A percentile compares a stretch with the other conserved stretches of the same genome.
Conservation (phyloP, 2,797 vertebrate species). For the Streptopelia turtur region DNA sequence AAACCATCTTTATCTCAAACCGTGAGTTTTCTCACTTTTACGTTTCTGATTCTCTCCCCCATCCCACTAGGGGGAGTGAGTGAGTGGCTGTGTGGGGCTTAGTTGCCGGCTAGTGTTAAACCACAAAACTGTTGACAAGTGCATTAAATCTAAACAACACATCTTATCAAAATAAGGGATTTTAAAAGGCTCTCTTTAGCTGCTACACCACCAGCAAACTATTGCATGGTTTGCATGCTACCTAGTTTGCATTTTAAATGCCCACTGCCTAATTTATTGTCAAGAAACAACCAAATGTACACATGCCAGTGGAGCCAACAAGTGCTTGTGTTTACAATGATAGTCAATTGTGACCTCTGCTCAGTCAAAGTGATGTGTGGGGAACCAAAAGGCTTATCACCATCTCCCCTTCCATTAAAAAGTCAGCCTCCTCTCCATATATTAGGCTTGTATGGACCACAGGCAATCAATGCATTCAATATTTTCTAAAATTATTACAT, state of each 20-base stretch:
- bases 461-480: background rate
- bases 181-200: background rate
- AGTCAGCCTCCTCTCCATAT: background rate
- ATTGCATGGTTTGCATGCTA: background rate
- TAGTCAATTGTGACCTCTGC: background rate
- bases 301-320: background rate
- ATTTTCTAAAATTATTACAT: background rate
- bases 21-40: no score
- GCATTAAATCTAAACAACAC: background rate
- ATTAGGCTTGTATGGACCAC: background rate
- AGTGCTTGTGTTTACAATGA: background rate
- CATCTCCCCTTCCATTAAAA: background rate
- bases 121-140: background rate
- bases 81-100: no score
- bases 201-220: background rate
- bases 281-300: background rate
- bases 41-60: no score
- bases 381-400: background rate
- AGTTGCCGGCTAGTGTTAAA: no score
- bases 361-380: background rate
- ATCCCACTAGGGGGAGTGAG: no score
- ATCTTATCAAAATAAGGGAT: background rate
- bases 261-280: background rate
- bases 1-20: no score
- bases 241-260: background rate